Evolutionary conservation across 2,113 vertebrate genomes (phyloP), one percentile per base, ranked within the genome.

Genomic region (Cyprinodon tularosa): DNA sequence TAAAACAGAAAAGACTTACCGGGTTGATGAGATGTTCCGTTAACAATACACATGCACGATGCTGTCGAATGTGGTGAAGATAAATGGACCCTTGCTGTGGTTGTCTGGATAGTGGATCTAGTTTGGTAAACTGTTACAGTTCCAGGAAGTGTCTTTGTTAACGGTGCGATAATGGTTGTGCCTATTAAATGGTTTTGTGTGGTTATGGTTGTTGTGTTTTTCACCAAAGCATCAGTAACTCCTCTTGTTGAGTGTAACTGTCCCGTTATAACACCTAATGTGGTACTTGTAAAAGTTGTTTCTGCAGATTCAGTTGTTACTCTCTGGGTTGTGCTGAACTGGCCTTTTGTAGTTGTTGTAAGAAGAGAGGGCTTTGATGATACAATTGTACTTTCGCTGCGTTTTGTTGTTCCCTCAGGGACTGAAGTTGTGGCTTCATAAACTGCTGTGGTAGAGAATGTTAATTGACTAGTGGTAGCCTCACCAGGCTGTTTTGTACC

Each of bases 131-230:
- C 0, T 37, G 15, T 42, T 20, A 67, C 75, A 1, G 1, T 72
- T 0, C 76, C 44, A 39, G 80, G 82, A 65, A 89, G 47, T 4
- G 91, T 89, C 42, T 73, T 1, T 47, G 89, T 90, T 12, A 85
- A 8, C 9, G 88, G 79, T 1, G 3, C 15, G 47, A 84, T 82
- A 0, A 36, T 3, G 0, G 85, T 87, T n/a, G 86, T 71, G 2
- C 0, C 36, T 10, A 0, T 0, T 4, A 20, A 0, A 9, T 68
- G 75, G 1, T 39, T 11, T 12, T 0, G 6, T 12, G 53, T 60
- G 2, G 7, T 66, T 13, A 12, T 0, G 62, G 40, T 12, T 10
- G 85, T 80, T 29, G 77, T 81, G 0, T 39, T 74, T 0, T 22
- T 12, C 60, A 76, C 0, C 1, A 37, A 42, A 0, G 79, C 45